These are phyloP conservation scores for Cryptocheilus praepositus DNA, from an alignment of 2,888 invertebrate species.

Conservation along the genomic window DNA sequence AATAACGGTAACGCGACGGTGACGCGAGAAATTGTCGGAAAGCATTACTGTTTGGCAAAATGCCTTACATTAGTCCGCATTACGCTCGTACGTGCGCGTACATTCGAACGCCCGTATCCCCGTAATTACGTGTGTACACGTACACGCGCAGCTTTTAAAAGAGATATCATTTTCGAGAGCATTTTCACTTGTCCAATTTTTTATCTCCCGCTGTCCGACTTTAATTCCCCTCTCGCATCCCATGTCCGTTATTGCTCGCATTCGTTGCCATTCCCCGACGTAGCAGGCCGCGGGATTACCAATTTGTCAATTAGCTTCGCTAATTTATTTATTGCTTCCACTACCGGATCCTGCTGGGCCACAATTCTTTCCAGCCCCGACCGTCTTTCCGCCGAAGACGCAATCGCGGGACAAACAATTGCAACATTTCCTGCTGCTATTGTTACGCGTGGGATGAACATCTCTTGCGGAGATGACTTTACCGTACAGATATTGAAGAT, in stretches of 20 bases:
- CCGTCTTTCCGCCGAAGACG: conserved; percentile 2
- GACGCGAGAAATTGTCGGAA: conserved; percentile 12
- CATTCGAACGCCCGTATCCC: neutral
- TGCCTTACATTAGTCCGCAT: conserved; percentile 22
- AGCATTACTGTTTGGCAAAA: conserved; percentile 35
- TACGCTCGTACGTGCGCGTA: neutral
- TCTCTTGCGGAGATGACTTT: no score
- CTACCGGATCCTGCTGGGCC: conserved; percentile 23
- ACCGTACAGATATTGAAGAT: no score
- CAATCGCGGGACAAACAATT: neutral
- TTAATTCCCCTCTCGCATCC: conserved; percentile 13
- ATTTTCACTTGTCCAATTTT: no score
- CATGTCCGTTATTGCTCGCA: conserved; percentile 59
- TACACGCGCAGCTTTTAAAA: neutral
- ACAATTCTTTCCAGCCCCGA: conserved; percentile 37
- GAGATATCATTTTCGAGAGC: no score
- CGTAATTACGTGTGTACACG: neutral
- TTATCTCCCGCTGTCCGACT: neutral
- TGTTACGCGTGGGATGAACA: no score
- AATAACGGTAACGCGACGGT: conserved; percentile 19
- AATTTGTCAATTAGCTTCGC: conserved; percentile 68
- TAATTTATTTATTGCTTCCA: conserved; percentile 66
- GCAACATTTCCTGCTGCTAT: no score
- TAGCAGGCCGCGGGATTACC: conserved; percentile 61
- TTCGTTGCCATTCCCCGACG: conserved; percentile 58